These are phyloP conservation scores for Peromyscus attwateri DNA, from an alignment of 2,797 vertebrate species.

Conservation along the genomic window DNA sequence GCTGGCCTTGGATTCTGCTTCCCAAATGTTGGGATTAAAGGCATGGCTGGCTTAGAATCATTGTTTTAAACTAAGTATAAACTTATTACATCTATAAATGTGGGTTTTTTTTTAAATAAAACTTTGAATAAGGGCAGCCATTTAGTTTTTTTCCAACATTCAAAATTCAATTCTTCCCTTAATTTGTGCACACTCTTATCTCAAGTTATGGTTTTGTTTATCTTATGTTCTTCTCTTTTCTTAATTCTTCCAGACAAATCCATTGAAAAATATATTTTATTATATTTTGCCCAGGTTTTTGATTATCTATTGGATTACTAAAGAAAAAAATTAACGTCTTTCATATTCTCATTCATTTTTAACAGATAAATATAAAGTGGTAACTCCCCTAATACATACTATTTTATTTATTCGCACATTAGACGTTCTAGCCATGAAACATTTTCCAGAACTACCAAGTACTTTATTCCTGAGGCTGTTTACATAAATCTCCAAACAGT, in stretches of 20 bases:
- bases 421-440: conserved; percentile 41
- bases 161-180: conserved; percentile 22
- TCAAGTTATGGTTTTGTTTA: conserved; percentile 10
- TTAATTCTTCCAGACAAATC: conserved; percentile 33
- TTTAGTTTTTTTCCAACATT: conserved; percentile 51
- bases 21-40: neutral
- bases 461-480: conserved; percentile 46
- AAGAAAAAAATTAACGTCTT: neutral
- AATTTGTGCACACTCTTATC: neutral
- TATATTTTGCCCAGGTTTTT: conserved; percentile 58
- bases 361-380: conserved; percentile 13
- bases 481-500: conserved; percentile 32
- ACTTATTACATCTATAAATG: neutral
- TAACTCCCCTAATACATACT: conserved; percentile 54
- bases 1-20: neutral
- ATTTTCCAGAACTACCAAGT: neutral
- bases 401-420: neutral
- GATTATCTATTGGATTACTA: conserved; percentile 29
- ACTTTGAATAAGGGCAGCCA: conserved; percentile 4
- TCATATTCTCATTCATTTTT: neutral
- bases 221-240: conserved; percentile 20
- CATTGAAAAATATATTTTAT: conserved; percentile 16
- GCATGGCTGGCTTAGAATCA: neutral
- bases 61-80: conserved; percentile 24
- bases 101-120: conserved; percentile 7